These are phyloP conservation scores for Andinoacara biseriatus DNA, from an alignment of 2,113 vertebrate species.

Conservation along the genomic window DNA sequence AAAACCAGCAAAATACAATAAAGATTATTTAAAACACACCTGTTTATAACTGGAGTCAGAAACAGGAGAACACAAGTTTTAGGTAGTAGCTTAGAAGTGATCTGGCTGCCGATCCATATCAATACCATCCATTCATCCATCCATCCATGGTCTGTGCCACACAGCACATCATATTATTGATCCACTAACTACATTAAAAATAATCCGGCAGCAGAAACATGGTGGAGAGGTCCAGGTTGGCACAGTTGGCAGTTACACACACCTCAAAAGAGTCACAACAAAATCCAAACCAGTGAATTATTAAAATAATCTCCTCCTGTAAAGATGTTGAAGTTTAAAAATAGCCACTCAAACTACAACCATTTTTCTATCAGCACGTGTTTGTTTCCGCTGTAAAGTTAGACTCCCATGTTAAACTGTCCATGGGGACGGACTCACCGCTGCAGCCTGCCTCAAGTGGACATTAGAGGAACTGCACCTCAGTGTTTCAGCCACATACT, in stretches of 20 bases:
- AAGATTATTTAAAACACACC: background rate
- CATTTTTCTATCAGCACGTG: too few species aligned
- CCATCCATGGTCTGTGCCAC: rapidly evolving
- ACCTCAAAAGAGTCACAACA: background rate
- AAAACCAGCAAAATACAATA: background rate
- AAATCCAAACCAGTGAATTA: rapidly evolving
- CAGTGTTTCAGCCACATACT: too few species aligned
- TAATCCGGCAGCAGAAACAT: background rate
- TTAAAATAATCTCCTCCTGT: background rate
- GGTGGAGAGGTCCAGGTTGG: too few species aligned
- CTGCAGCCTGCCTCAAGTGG: too few species aligned
- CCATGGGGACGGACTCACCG: too few species aligned
- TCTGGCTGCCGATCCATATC: background rate
- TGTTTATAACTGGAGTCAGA: background rate
- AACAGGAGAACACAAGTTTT: background rate
- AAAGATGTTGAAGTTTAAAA: too few species aligned
- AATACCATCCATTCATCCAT: too few species aligned
- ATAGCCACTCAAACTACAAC: too few species aligned
- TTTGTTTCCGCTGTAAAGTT: too few species aligned
- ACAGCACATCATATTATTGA: background rate
- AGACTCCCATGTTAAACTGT: too few species aligned
- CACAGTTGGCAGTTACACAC: background rate
- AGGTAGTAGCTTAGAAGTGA: background rate
- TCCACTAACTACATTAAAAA: background rate
- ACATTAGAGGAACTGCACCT: too few species aligned